Conservation (phyloP, 2,888 invertebrate genomes). For the Piscicola geometra region DNA sequence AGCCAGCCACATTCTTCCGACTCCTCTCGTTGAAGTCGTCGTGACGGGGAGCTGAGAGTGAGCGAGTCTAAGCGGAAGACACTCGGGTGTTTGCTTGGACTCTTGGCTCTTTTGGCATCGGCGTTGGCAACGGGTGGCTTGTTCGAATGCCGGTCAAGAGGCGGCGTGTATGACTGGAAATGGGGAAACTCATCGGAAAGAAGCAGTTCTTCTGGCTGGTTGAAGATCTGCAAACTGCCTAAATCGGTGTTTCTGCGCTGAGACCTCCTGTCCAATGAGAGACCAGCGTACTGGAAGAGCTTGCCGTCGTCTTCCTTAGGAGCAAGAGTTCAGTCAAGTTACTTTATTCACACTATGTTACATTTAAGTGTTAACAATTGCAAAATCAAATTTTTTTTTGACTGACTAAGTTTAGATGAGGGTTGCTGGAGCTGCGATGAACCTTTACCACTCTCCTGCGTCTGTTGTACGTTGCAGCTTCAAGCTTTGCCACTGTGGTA, state of each 20-base stretch:
- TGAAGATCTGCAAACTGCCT: slow-evolving; percentile 2
- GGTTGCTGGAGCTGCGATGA: not conserved
- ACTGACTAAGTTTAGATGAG: not conserved
- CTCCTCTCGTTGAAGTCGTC: not conserved
- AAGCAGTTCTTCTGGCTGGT: not conserved
- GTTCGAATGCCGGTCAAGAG: too few species aligned
- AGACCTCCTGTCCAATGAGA: slow-evolving; percentile 13
- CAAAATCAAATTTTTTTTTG: too few species aligned
- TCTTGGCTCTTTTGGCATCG: not conserved
- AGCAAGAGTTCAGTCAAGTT: too few species aligned
- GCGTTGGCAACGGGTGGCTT: not conserved
- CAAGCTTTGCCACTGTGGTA: not conserved
- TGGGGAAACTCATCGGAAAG: not conserved
- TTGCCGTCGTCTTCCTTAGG: not conserved
- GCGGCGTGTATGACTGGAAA: not conserved
- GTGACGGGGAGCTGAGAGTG: not conserved
- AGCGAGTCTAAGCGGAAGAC: not conserved
- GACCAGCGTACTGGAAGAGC: not conserved
- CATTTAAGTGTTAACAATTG: too few species aligned
- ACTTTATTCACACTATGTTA: too few species aligned
- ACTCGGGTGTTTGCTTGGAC: not conserved
- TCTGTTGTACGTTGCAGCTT: not conserved
- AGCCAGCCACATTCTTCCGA: not conserved
- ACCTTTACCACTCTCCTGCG: not conserved
- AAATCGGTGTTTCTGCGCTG: slow-evolving; percentile 13